phyloP scores from a whole-genome alignment of 2,888 invertebrate genomes.

The Orthonevra nobilis region DNA sequence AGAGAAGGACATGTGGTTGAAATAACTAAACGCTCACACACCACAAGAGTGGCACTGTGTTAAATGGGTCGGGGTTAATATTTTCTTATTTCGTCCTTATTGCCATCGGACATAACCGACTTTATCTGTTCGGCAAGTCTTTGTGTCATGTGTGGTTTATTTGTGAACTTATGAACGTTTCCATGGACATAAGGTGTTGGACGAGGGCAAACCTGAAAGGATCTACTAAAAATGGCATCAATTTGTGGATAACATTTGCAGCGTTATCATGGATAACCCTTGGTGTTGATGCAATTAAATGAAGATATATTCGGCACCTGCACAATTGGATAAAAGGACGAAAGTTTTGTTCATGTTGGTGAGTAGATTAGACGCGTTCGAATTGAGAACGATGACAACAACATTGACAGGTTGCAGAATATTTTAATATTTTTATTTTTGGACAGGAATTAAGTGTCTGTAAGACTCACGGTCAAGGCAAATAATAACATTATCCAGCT shows the following conservation, averaged over 20 bases:
- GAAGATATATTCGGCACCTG: slow-evolving; percentile 46
- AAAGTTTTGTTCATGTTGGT: no score
- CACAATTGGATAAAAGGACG: background rate
- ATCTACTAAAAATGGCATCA: background rate
- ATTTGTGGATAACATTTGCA: slow-evolving; percentile 46
- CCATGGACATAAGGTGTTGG: slow-evolving; percentile 2
- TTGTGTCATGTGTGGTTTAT: slow-evolving; percentile 61
- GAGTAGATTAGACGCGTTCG: no score
- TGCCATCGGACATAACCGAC: slow-evolving; percentile 61
- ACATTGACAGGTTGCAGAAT: no score
- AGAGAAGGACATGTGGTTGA: slow-evolving; percentile 46
- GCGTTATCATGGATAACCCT: slow-evolving; percentile 38
- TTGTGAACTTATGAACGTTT: slow-evolving; percentile 62
- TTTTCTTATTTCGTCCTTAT: slow-evolving; percentile 64
- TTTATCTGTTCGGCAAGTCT: slow-evolving; percentile 63
- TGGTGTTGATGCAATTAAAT: slow-evolving; percentile 49
- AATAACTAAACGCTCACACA: slow-evolving; percentile 55
- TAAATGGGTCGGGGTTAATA: slow-evolving; percentile 61
- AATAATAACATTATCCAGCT: no score
- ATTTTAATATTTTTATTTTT: no score
- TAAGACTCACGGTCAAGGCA: no score
- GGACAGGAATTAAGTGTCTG: no score
- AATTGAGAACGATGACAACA: no score
- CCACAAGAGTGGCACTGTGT: slow-evolving; percentile 49
- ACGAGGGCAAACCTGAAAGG: background rate